Evolutionary conservation across 2,888 invertebrate species (phyloP), one percentile per base, ranked within the genome.

Genomic region (Himalopsyche japonica): DNA sequence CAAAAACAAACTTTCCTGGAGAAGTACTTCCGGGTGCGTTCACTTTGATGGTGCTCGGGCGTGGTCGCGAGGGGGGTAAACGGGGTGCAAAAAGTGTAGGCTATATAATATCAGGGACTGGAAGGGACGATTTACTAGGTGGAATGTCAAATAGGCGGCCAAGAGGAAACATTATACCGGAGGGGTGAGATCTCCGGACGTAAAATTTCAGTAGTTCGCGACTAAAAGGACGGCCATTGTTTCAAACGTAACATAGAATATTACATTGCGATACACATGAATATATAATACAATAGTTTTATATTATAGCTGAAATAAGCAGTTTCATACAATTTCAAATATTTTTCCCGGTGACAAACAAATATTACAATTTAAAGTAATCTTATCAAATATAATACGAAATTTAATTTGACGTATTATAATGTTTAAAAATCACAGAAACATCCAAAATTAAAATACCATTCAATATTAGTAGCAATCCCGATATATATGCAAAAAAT

Each of bases 1-100:
- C 78, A 82, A 70, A 86, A 80, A 84, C 82, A 84, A 86, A 84
- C 84, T 84, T 81, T 47, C 43, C 32, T 32, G 57, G 12, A 37
- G 76, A 34, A 80, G 49, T 76, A 76, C 83, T 80, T 27, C 70
- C 70, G 70, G 70, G 30, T 70, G 70, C 70, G 70, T 70, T 70
- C 70, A 70, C 70, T 70, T 70, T 70, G 70, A 70, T 70, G 70
- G 70, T 27, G 70, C 8, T 27, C 70, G 70, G 70, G 70, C 70
- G 70, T 70, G 70, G 70, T 27, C 70, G 70, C 15, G 70, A 15
- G 27, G 70, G 70, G 70, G 27, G n/a, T n/a, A 27, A 15, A 27
- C 15, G 70, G 70, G 70, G 70, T 30, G 70, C 70, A 70, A 70
- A 70, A 70, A 70, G 70, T 70, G 70, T 70, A 70, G 70, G 70